Percentiles rank a stretch among this genome's conserved stretches.
These are phyloP conservation scores for Abramis brama DNA, from an alignment of 2,113 vertebrate species.

Conservation along the genomic window DNA sequence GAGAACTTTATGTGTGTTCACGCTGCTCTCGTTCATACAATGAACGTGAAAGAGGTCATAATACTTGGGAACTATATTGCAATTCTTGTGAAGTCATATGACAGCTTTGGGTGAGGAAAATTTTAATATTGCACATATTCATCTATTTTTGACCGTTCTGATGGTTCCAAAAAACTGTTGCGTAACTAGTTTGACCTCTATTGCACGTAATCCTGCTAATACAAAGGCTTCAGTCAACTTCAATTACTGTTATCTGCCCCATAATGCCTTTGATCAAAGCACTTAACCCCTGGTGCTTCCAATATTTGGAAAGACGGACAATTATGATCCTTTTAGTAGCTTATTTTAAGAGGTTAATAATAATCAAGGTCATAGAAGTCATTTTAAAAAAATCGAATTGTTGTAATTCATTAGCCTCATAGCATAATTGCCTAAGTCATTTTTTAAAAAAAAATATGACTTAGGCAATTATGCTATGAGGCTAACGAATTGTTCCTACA, in stretches of 20 bases:
- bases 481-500: background rate
- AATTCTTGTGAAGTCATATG: background rate
- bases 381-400: background rate
- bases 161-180: no score
- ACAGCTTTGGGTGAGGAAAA: background rate
- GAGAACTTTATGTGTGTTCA: background rate
- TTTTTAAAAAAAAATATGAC: no score
- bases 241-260: background rate
- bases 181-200: background rate
- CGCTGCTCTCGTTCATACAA: background rate
- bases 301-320: background rate
- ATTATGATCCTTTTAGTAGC: background rate
- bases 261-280: background rate
- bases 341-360: slow-evolving; percentile 2
- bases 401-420: no score
- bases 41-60: background rate
- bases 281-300: background rate
- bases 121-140: background rate
- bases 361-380: background rate
- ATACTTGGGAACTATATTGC: background rate
- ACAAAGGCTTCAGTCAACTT: background rate
- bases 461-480: no score
- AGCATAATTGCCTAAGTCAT: no score
- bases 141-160: background rate
- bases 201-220: background rate